Evolutionary conservation across 2,797 vertebrate species (phyloP).

Genomic region (Anolis apletophallus): DNA sequence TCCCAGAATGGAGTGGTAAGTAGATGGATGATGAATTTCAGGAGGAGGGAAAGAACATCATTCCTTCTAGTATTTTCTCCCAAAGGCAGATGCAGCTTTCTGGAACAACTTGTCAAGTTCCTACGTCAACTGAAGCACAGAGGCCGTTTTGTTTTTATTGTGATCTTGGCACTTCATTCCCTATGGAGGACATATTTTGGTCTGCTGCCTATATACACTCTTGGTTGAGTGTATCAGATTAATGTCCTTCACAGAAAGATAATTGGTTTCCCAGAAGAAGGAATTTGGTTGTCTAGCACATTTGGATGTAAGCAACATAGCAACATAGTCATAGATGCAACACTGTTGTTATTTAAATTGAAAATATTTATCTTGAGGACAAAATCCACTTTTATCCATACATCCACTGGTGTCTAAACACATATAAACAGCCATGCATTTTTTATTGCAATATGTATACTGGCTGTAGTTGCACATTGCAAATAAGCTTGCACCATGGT

Average conservation of each 20-base stretch:
- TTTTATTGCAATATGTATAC: too few relatives aligned
- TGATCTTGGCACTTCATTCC: background rate
- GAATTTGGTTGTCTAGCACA: background rate
- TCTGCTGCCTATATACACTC: background rate
- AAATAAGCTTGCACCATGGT: too few relatives aligned
- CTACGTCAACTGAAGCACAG: background rate
- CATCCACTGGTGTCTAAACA: background rate
- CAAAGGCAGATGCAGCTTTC: background rate
- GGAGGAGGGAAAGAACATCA: background rate
- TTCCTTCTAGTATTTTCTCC: background rate
- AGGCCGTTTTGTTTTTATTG: background rate
- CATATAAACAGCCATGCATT: too few relatives aligned
- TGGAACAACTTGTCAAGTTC: background rate
- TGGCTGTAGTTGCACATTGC: too few relatives aligned
- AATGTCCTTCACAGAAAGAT: background rate
- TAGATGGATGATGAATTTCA: background rate
- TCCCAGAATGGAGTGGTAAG: background rate
- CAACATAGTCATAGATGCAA: background rate
- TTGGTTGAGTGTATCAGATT: background rate
- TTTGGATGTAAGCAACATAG: background rate
- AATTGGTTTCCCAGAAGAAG: background rate
- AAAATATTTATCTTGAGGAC: background rate
- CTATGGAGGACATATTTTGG: background rate
- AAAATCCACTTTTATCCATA: background rate
- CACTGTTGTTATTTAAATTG: background rate